Evolutionary conservation across 2,113 vertebrate genomes (phyloP).

Genomic region (Penelope pileata): DNA sequence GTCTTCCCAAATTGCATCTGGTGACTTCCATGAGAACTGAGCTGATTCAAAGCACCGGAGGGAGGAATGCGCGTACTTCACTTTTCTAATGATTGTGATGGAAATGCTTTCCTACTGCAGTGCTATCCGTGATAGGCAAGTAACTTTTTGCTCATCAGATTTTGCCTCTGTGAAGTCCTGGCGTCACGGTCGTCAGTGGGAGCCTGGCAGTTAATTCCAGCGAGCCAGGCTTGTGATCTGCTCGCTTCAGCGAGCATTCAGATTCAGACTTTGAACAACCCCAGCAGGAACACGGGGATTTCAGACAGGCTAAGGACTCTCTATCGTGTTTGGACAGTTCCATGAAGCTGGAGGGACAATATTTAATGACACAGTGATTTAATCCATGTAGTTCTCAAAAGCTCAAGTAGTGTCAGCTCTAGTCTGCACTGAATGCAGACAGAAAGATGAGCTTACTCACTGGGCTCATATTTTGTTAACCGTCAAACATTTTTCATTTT

Average conservation of each 20-base stretch:
- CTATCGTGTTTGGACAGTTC: neutral
- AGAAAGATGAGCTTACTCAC: neutral
- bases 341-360: conserved; percentile 27
- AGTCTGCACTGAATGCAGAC: neutral
- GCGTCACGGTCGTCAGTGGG: fast-evolving
- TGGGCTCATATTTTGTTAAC: conserved; percentile 47
- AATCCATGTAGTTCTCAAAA: conserved; percentile 24
- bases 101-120: neutral
- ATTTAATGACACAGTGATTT: conserved; percentile 41
- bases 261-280: neutral
- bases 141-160: fast-evolving
- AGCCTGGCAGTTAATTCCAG: fast-evolving
- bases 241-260: fast-evolving
- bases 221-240: fast-evolving
- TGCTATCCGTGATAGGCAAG: neutral
- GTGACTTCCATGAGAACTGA: neutral
- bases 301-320: neutral
- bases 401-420: conserved; percentile 36
- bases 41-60: neutral
- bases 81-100: fast-evolving
- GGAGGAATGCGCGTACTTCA: neutral
- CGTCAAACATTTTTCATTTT: conserved; percentile 53
- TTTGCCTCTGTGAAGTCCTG: neutral
- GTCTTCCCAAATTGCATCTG: neutral
- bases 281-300: neutral